Percentiles rank a stretch among this genome's conserved stretches.
phyloP scores from a whole-genome alignment of 1,140 invertebrate genomes.

The Leucophenga varia region DNA sequence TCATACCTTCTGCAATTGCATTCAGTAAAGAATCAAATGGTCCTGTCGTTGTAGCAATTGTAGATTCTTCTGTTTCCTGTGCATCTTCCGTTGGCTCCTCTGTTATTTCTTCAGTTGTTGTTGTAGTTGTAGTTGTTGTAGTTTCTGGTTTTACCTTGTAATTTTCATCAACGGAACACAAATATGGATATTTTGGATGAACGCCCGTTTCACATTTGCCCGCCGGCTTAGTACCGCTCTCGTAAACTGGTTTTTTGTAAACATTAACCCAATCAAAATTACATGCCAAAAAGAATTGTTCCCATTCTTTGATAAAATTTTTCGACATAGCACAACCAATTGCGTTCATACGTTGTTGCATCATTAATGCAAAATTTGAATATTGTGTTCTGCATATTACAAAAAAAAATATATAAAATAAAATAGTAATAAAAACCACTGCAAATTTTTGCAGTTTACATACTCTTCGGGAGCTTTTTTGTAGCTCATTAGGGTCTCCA shows the following conservation, averaged over 20 bases:
- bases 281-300: constrained; percentile 6
- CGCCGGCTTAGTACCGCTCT: background rate
- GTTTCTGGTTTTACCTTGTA: too few species aligned
- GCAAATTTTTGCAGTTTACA: too few species aligned
- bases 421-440: background rate
- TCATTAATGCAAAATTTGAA: constrained; percentile 14
- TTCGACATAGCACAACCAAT: constrained; percentile 16
- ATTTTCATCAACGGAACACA: too few species aligned
- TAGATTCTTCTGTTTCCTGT: too few species aligned
- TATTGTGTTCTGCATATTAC: constrained; percentile 1
- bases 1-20: too few species aligned
- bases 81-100: too few species aligned
- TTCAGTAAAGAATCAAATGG: too few species aligned
- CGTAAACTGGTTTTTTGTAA: constrained; percentile 4
- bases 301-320: background rate
- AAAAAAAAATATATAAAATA: constrained; percentile 6
- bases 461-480: constrained; percentile 1
- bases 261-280: constrained; percentile 15
- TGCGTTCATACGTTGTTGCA: constrained; percentile 7
- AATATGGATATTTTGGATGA: too few species aligned
- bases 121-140: too few species aligned
- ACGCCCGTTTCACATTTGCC: background rate
- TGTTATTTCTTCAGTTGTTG: too few species aligned
- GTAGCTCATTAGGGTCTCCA: background rate
- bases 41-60: too few species aligned